Percentiles rank a stretch among this genome's conserved stretches.
Evolutionary conservation across 1,140 invertebrate species (phyloP).

Genomic region (Drosophila navojoa): DNA sequence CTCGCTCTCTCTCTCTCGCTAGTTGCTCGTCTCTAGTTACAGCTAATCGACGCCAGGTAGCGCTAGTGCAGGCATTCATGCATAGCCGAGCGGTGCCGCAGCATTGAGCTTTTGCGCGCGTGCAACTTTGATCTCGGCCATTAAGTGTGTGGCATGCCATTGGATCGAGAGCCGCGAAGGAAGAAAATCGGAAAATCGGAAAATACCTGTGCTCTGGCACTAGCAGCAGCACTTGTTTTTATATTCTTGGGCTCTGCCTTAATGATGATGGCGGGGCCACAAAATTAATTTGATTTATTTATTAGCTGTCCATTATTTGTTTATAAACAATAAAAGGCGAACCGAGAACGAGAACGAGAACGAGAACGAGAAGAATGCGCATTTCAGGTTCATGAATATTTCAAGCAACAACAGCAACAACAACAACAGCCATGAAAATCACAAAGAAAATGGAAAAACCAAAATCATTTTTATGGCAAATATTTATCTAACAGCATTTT

Average conservation of each 20-base stretch:
- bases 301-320: constrained; percentile 78
- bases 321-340: constrained; percentile 78
- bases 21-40: not conserved
- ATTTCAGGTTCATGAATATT: constrained; percentile 79
- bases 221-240: constrained; percentile 10
- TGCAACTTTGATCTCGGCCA: constrained; percentile 23
- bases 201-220: constrained; percentile 6
- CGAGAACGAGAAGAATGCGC: constrained; percentile 70
- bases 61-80: constrained; percentile 7
- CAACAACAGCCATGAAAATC: constrained; percentile 35
- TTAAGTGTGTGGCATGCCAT: not conserved
- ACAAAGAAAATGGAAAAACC: constrained; percentile 36
- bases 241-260: constrained; percentile 9
- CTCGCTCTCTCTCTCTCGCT: not conserved
- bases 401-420: constrained; percentile 41
- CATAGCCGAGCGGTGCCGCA: not conserved
- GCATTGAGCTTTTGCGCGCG: constrained; percentile 8
- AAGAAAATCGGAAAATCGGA: not conserved
- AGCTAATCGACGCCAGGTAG: not conserved
- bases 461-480: constrained; percentile 75
- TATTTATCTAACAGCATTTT: constrained; percentile 79
- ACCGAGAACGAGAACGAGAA: too few species aligned
- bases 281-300: constrained; percentile 78
- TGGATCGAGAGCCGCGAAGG: not conserved
- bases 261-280: constrained; percentile 1